Conservation (phyloP, 1,140 invertebrate species). For the Drosophila malerkotliana region DNA sequence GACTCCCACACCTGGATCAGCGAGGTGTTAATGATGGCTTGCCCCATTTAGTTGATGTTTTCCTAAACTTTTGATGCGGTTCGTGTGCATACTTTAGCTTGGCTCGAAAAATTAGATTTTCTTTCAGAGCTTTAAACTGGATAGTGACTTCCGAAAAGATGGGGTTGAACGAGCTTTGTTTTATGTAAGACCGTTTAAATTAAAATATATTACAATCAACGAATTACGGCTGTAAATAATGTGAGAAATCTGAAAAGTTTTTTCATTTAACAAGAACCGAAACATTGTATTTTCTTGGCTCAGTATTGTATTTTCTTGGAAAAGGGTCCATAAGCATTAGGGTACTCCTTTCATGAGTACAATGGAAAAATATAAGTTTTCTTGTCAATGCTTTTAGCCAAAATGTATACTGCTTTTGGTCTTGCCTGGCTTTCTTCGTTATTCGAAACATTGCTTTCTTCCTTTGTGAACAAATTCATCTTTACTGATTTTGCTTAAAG, state of each 20-base stretch:
- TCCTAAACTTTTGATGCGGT: constrained; percentile 15
- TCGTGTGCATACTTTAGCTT: constrained; percentile 26
- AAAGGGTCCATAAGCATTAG: not conserved
- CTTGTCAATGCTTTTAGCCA: constrained; percentile 38
- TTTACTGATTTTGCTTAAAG: not conserved
- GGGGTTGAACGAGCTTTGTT: too few species aligned
- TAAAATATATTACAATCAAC: too few species aligned
- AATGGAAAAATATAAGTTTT: not conserved
- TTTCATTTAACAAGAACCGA: not conserved
- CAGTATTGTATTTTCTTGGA: not conserved
- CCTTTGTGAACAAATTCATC: not conserved
- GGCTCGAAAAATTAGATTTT: not conserved
- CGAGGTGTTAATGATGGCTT: constrained; percentile 68
- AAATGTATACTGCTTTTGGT: constrained; percentile 39
- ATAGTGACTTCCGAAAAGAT: too few species aligned
- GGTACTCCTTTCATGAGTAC: not conserved
- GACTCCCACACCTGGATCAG: constrained; percentile 43
- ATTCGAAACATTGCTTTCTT: constrained; percentile 26
- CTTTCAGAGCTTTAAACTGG: too few species aligned
- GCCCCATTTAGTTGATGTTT: constrained; percentile 43
- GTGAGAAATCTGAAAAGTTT: too few species aligned
- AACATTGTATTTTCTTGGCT: not conserved
- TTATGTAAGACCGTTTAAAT: too few species aligned
- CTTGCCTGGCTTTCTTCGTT: constrained; percentile 18
- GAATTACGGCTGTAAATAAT: too few species aligned